Conservation (phyloP, 2,113 vertebrate species). For the Mobula birostris region DNA sequence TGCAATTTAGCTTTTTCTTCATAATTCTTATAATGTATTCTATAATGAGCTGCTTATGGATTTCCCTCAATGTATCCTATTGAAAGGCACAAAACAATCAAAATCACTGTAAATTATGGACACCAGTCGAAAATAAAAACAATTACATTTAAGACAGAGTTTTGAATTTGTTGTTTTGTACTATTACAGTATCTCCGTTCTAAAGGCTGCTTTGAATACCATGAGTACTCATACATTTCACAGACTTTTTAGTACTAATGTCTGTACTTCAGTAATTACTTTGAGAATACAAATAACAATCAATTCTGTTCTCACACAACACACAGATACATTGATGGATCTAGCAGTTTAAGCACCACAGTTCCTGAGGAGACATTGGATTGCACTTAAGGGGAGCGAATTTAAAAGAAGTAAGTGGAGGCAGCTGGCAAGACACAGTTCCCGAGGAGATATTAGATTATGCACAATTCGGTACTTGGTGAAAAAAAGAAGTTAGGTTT, state of each 20-base stretch:
- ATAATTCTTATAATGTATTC: constrained; percentile 67
- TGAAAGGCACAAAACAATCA: constrained; percentile 32
- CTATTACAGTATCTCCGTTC: neutral
- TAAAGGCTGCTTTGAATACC: neutral
- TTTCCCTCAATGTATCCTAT: constrained; percentile 56
- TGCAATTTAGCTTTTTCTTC: constrained; percentile 61
- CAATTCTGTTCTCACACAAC: neutral
- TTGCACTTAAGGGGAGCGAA: too few relatives aligned
- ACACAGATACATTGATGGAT: neutral
- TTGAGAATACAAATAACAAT: neutral
- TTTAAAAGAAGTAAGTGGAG: too few relatives aligned
- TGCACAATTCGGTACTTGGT: too few relatives aligned
- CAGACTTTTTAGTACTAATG: neutral
- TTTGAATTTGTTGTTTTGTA: too few relatives aligned
- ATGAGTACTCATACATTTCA: neutral
- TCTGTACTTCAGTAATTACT: neutral
- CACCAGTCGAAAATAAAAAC: neutral
- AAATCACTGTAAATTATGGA: neutral
- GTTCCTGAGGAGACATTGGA: too few relatives aligned
- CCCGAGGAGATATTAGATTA: too few relatives aligned
- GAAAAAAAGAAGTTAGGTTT: too few relatives aligned
- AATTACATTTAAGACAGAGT: neutral
- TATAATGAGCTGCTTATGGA: constrained; percentile 57
- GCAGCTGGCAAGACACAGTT: too few relatives aligned
- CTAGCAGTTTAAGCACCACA: neutral